phyloP scores from a whole-genome alignment of 2,888 invertebrate genomes.

The Holacanthella duospinosa region DNA sequence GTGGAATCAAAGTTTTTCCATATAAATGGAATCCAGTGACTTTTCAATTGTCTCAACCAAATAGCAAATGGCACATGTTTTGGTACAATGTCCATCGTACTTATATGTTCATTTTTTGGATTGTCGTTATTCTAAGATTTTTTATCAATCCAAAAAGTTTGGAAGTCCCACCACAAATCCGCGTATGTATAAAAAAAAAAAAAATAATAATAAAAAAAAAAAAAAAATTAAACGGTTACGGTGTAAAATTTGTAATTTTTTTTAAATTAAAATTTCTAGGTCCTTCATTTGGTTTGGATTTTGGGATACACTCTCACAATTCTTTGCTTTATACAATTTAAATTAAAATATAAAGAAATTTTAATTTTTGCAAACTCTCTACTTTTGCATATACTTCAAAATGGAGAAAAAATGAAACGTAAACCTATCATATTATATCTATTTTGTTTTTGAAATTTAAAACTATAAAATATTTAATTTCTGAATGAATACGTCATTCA shows the following conservation, averaged over 20 bases:
- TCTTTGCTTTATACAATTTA: neutral
- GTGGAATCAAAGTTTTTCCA: neutral
- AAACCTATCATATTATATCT: too few species aligned
- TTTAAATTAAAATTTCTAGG: too few species aligned
- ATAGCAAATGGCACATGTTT: too few species aligned
- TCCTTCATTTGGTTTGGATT: neutral
- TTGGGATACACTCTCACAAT: neutral
- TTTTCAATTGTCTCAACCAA: too few species aligned
- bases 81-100: neutral
- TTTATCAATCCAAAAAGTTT: neutral
- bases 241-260: too few species aligned
- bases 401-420: neutral
- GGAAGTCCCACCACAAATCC: neutral
- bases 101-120: neutral
- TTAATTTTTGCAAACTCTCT: neutral
- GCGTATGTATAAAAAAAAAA: too few species aligned
- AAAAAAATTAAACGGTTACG: too few species aligned
- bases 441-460: too few species aligned
- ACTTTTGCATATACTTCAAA: too few species aligned
- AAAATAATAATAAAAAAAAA: too few species aligned
- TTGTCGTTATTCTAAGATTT: neutral
- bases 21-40: neutral
- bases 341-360: neutral
- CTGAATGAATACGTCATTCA: too few species aligned
- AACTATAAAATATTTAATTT: too few species aligned